These are phyloP conservation scores for Erethizon dorsatum DNA, from an alignment of 2,797 vertebrate genomes.

Conservation along the genomic window DNA sequence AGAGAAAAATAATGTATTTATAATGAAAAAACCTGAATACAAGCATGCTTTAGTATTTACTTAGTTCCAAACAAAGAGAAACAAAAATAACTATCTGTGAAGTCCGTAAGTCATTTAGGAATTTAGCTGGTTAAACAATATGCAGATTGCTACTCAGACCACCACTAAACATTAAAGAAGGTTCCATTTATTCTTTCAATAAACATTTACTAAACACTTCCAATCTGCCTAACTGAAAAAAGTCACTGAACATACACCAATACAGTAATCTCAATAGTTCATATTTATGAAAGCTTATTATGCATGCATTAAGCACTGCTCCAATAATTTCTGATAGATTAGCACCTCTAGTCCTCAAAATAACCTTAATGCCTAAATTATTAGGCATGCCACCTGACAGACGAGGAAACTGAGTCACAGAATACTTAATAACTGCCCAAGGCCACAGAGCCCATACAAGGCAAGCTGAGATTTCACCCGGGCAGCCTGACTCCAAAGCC, in stretches of 20 bases:
- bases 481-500: background rate
- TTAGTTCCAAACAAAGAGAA: constrained; percentile 34
- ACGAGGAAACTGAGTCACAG: background rate
- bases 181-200: background rate
- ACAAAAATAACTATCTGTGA: background rate
- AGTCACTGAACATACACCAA: background rate
- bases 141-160: background rate
- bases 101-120: background rate
- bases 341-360: background rate
- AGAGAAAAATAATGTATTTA: constrained; percentile 75
- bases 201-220: background rate
- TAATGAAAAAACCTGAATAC: constrained; percentile 37
- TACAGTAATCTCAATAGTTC: background rate
- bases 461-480: background rate
- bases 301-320: background rate
- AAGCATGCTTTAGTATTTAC: constrained; percentile 44
- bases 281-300: background rate
- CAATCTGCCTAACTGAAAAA: background rate
- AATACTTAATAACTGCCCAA: background rate
- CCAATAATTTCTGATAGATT: background rate
- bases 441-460: background rate
- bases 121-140: background rate
- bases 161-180: background rate
- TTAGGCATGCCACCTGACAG: background rate
- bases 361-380: background rate